Evolutionary conservation across 2,888 invertebrate species (phyloP), one percentile per base, ranked within the genome.

Genomic region (Chelonus formosanus): DNA sequence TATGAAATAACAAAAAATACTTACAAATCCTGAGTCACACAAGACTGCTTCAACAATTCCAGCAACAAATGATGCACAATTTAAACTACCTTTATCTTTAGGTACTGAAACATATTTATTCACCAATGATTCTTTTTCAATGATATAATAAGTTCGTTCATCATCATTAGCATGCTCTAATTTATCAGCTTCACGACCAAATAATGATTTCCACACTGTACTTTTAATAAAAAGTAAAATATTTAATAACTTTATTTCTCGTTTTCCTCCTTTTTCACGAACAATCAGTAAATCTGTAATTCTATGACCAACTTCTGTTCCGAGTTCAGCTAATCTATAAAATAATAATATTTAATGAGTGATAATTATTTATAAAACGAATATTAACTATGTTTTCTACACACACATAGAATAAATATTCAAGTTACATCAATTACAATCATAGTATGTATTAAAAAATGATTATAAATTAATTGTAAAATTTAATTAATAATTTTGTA

Each of bases 111-210:
- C 97, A 83, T 92, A 99, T 78, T 93, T 93, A 85, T 99, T 99
- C 0, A 97, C 98, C 73, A 99, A 81, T 6, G 98, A 96, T 80
- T 99, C 98, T 78, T 97, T 97, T 84, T 99, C 99, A 82, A 99
- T 98, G 50, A 99, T 93, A 79, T 98, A 98, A 85, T 98, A 99
- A 0, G 96, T 98, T 71, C 93, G 90, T 80, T 98, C 97, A 86
- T 99, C 98, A 85, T 99, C 98, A 85, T 98, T 98, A 3, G 98
- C 97, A 85, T 98, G 96, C 81, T 99, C 99, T 71, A 99, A 84
- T 82, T 98, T 98, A 81, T 99, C 99, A 43, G 98, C 98, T 86
- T 99, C 99, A 80, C 95, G 94, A 2, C 98, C 98, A 88, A 98
- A 99, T 31, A 99, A 85, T 61, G 93, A 94, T 92, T 98, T 98